Base-by-base conservation (phyloP, 35 echinoderm and acorn worm genomes). In the Apostichopus japonicus region DNA sequence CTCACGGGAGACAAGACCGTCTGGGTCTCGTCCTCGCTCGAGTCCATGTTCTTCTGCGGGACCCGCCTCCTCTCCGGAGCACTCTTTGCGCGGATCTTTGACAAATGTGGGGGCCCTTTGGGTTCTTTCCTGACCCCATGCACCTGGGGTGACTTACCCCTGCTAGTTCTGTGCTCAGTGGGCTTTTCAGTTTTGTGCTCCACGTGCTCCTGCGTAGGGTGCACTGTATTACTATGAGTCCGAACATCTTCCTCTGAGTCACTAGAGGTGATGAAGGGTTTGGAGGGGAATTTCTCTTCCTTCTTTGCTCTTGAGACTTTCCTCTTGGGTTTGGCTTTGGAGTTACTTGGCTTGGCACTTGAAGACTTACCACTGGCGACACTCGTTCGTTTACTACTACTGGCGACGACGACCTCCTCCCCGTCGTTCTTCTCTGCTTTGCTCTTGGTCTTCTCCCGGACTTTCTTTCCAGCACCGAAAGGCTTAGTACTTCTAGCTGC, bases 241-340 rank as follows among this genome's bases (percentile, higher is more conserved):
- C 59, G 24, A 13, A 54, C 59, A 51, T 91, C 90, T 0, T 91
- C 90, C 52, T 91, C 90, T 0, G 90, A 91, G 21, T 91, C 90
- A 91, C 90, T 91, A 65, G 90, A 78, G 15, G 71, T 91, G n/a
- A 91, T 91, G 71, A 56, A 78, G 7, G 33, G 33, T 58, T 91
- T 91, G 9, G 90, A 91, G 55, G 90, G 24, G 51, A 79, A 91
- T 24, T 91, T 91, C 16, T 53, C 72, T 72, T 91, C 90, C 90
- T 91, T 91, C 53, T 91, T 91, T 0, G 77, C 78, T 51, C 19
- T 55, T 8, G 23, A 27, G 5, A 22, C 72, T 23, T 27, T 90
- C 62, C 21, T 24, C 54, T 91, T 91, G 22, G 71, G 70, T 67
- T 90, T 90, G 53, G 65, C 14, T 59, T 77, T 78, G 6, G 90